A percentile compares a stretch with the other conserved stretches of the same genome.
Evolutionary conservation across 2,888 invertebrate species (phyloP).

Genomic region (Dicycla oo): DNA sequence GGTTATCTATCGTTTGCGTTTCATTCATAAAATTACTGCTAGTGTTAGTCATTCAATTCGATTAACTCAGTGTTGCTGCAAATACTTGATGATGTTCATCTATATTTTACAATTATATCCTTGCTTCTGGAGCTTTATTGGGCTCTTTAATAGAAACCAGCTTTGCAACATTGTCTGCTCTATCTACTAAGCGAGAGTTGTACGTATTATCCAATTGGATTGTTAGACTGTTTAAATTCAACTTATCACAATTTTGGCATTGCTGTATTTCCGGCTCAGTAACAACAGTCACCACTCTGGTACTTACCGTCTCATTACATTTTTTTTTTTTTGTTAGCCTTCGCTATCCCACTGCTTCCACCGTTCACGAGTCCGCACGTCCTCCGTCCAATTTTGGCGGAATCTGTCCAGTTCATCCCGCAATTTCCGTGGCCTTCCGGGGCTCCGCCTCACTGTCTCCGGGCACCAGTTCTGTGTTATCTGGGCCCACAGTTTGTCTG

Average conservation of each 20-base stretch:
- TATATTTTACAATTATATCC: conserved; percentile 3
- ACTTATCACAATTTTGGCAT: not conserved
- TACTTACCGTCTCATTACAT: not conserved
- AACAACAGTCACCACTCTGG: not conserved
- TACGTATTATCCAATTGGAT: not conserved
- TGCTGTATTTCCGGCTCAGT: not conserved
- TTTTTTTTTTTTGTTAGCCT: no score
- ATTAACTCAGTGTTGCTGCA: conserved; percentile 36
- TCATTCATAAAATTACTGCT: conserved; percentile 52
- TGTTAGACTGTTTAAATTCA: not conserved
- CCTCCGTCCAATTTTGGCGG: no score
- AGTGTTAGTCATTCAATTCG: conserved; percentile 51
- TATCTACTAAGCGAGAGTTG: not conserved
- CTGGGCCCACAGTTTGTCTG: no score
- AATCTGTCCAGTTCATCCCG: no score
- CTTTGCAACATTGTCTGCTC: not conserved
- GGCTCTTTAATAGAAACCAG: not conserved
- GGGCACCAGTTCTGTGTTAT: no score
- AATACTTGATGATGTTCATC: conserved; percentile 31
- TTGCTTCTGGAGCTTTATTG: not conserved
- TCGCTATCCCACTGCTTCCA: no score
- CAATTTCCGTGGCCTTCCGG: no score
- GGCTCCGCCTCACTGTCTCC: no score
- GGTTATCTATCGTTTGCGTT: conserved; percentile 39
- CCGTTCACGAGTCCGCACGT: no score